A percentile compares a stretch with the other conserved stretches of the same genome.
Conservation (phyloP, 2,113 vertebrate genomes). For the Hippoglossus stenolepis region DNA sequence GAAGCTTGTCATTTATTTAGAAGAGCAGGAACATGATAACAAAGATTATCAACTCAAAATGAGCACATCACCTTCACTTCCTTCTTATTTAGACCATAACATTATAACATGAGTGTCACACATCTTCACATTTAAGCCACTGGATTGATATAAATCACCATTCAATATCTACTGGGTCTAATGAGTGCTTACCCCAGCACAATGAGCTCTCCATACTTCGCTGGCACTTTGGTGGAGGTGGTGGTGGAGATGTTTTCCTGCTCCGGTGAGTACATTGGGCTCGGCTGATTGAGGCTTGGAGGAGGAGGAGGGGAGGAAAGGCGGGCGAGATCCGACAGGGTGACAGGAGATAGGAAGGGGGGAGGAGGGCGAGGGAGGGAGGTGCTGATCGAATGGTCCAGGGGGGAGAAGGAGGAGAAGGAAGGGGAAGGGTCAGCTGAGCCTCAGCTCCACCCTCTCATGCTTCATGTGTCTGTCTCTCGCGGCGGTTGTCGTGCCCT, state of each 20-base stretch:
- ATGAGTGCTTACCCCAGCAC: conserved; percentile 93
- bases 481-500: conserved; percentile 58
- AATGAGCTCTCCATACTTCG: conserved; percentile 99
- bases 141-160: not conserved
- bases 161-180: no score
- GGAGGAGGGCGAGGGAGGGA: conserved; percentile 29
- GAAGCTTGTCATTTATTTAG: no score
- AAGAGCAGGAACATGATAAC: no score
- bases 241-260: conserved; percentile 96
- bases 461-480: conserved; percentile 65
- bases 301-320: conserved; percentile 36
- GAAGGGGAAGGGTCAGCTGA: conserved; percentile 77
- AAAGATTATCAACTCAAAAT: no score
- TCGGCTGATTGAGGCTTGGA: conserved; percentile 79
- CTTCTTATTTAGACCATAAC: not conserved
- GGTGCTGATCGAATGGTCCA: conserved; percentile 53
- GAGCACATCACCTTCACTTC: not conserved
- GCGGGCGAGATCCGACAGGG: conserved; percentile 43
- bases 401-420: conserved; percentile 59
- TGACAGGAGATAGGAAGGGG: conserved; percentile 41
- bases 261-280: conserved; percentile 98
- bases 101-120: not conserved
- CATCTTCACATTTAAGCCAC: not conserved
- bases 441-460: conserved; percentile 81
- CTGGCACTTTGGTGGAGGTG: conserved; percentile 95